phyloP scores from a whole-genome alignment of 2,888 invertebrate species.

The Uloborus plumipes region DNA sequence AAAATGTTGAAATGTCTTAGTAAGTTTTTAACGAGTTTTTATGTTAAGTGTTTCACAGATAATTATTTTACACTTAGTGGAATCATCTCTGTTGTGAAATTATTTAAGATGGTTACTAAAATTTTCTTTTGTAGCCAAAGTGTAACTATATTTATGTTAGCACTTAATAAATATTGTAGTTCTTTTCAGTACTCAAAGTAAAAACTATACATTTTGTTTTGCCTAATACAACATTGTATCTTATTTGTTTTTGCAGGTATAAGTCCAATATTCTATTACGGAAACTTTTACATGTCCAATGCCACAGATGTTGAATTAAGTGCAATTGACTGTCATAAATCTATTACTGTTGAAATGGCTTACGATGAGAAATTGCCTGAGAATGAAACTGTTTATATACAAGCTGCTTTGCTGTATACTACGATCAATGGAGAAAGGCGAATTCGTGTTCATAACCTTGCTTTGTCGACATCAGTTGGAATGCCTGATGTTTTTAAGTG shows the following conservation, averaged over 20 bases:
- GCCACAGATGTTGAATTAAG: conserved; percentile 98
- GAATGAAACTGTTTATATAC: conserved; percentile 93
- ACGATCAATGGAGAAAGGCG: conserved; percentile 83
- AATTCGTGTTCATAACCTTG: conserved; percentile 88
- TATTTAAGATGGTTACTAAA: too few relatives aligned
- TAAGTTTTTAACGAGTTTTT: too few relatives aligned
- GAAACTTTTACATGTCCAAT: conserved; percentile 97
- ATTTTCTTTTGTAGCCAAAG: too few relatives aligned
- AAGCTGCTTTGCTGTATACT: conserved; percentile 93
- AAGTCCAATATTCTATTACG: conserved; percentile 95
- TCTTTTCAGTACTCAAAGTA: too few relatives aligned
- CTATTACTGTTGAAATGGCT: conserved; percentile 93
- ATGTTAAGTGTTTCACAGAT: too few relatives aligned
- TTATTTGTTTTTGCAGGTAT: conserved; percentile 75
- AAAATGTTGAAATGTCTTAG: too few relatives aligned
- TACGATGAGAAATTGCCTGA: conserved; percentile 98
- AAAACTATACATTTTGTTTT: too few relatives aligned
- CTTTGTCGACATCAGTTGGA: conserved; percentile 78
- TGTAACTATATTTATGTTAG: too few relatives aligned
- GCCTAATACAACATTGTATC: too few relatives aligned
- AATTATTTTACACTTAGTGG: too few relatives aligned
- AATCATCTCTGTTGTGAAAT: too few relatives aligned
- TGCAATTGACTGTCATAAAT: conserved; percentile 82
- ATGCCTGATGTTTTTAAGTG: conserved; percentile 93
- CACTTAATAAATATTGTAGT: too few relatives aligned